Evolutionary conservation across 1,140 invertebrate species (phyloP).

Genomic region (Zelostemma sp.): DNA sequence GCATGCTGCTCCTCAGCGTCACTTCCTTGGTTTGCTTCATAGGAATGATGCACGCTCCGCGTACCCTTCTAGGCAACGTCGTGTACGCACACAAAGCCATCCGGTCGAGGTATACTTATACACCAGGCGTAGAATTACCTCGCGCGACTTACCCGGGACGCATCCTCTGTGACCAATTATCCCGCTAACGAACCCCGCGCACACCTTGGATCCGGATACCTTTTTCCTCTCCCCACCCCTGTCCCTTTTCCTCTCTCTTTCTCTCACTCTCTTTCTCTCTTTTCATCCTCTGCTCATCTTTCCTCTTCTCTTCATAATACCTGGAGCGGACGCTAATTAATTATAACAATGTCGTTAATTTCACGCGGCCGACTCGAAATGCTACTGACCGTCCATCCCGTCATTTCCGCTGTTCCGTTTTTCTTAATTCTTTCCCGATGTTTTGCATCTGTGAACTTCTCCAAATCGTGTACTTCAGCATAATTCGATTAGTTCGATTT

Average conservation of each 20-base stretch:
- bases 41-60: slow-evolving; percentile 16
- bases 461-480: too few relatives aligned
- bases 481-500: too few relatives aligned
- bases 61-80: not conserved
- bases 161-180: slow-evolving; percentile 71
- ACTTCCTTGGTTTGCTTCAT: slow-evolving; percentile 14
- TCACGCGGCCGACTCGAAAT: slow-evolving; percentile 66
- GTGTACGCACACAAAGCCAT: slow-evolving; percentile 28
- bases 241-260: slow-evolving; percentile 9
- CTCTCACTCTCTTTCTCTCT: slow-evolving; percentile 24
- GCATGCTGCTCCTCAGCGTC: slow-evolving; percentile 9
- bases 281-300: slow-evolving; percentile 25
- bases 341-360: slow-evolving; percentile 71
- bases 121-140: slow-evolving; percentile 62
- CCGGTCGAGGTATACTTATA: slow-evolving; percentile 48
- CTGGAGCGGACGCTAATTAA: slow-evolving; percentile 61
- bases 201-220: slow-evolving; percentile 40
- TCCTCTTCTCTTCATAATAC: slow-evolving; percentile 35
- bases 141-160: slow-evolving; percentile 63
- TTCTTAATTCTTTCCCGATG: slow-evolving; percentile 15
- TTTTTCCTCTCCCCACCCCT: slow-evolving; percentile 23
- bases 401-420: slow-evolving; percentile 40
- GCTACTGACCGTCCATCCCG: slow-evolving; percentile 62
- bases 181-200: slow-evolving; percentile 65
- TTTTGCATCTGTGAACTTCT: slow-evolving; percentile 3